Evolutionary conservation across 2,888 invertebrate species (phyloP).

Genomic region (Pseudococcus longispinus): DNA sequence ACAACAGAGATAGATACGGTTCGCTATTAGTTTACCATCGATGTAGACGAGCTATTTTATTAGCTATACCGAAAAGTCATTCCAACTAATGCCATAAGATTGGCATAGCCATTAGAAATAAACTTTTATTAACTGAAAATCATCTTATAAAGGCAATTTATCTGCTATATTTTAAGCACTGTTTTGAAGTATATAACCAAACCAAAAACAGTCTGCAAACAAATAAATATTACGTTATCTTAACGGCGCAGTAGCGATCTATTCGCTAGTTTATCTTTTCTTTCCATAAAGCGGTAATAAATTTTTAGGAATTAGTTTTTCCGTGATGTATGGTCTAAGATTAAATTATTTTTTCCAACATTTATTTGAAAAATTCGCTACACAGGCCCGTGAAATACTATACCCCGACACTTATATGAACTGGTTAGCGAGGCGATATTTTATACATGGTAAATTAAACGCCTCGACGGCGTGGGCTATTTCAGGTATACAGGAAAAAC

Average conservation of each 20-base stretch:
- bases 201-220: slow-evolving; percentile 16
- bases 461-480: neutral
- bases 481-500: neutral
- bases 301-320: slow-evolving; percentile 48
- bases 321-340: neutral
- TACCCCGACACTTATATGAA: slow-evolving; percentile 1
- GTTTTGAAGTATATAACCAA: slow-evolving; percentile 8
- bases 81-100: slow-evolving; percentile 3
- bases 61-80: slow-evolving; percentile 2
- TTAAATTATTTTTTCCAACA: slow-evolving; percentile 35
- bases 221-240: slow-evolving; percentile 37
- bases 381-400: neutral
- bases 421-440: slow-evolving; percentile 4
- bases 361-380: slow-evolving; percentile 20
- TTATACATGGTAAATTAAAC: slow-evolving; percentile 28
- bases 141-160: slow-evolving; percentile 24
- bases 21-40: neutral
- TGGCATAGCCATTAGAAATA: neutral
- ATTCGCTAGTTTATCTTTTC: slow-evolving; percentile 22
- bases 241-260: slow-evolving; percentile 32
- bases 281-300: slow-evolving; percentile 44
- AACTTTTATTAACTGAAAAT: slow-evolving; percentile 16
- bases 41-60: neutral
- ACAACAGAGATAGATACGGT: neutral
- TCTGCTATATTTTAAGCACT: slow-evolving; percentile 13